These are phyloP conservation scores for Hycleus cichorii DNA, from an alignment of 1,140 invertebrate genomes.

Conservation along the genomic window DNA sequence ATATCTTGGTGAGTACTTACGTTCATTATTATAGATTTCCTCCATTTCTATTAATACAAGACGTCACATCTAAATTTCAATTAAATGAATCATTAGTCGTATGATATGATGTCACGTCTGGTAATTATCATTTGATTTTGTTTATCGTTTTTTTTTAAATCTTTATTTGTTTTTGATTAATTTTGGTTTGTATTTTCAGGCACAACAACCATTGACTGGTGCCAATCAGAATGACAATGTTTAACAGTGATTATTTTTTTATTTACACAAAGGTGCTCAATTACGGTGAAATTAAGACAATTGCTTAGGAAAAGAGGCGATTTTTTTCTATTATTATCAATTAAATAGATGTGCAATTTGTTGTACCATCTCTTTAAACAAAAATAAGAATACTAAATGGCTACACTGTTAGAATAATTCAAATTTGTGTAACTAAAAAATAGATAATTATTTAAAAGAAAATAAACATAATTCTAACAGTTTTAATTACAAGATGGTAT, in stretches of 20 bases:
- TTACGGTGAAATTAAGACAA: constrained; percentile 13
- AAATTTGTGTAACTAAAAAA: constrained; percentile 1
- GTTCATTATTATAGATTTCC: neutral
- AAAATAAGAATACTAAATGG: constrained; percentile 4
- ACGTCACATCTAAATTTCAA: neutral
- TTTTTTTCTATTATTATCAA: neutral
- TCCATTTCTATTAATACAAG: too few relatives aligned
- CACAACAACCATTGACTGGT: constrained; percentile 64
- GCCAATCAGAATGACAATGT: constrained; percentile 66
- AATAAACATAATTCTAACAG: neutral
- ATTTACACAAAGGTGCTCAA: constrained; percentile 21
- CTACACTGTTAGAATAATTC: constrained; percentile 9
- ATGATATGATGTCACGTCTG: too few relatives aligned
- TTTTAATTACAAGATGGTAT: constrained; percentile 9
- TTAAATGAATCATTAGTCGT: neutral
- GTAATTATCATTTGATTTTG: too few relatives aligned
- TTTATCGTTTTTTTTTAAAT: neutral
- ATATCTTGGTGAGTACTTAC: constrained; percentile 42
- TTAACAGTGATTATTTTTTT: constrained; percentile 21
- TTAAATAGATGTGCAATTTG: constrained; percentile 11
- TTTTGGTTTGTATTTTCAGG: constrained; percentile 46
- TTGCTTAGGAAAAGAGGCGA: neutral
- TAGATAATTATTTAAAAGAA: constrained; percentile 3
- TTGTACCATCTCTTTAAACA: constrained; percentile 7
- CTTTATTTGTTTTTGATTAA: neutral